Percentiles rank a stretch among this genome's conserved stretches.
Evolutionary conservation across 2,797 vertebrate species (phyloP).

Genomic region (Lutjanus campechanus): DNA sequence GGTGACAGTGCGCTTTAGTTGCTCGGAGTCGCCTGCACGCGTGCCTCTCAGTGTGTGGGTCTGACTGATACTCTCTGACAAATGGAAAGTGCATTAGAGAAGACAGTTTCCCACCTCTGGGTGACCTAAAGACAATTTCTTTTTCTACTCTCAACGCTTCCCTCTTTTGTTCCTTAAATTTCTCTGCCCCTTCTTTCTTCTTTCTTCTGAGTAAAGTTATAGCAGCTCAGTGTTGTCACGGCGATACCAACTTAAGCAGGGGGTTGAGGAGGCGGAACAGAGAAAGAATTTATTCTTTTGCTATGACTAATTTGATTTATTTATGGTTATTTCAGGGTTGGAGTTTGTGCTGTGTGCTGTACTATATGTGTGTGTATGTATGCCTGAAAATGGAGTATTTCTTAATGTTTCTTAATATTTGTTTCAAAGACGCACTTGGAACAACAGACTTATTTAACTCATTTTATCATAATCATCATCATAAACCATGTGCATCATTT

Average conservation of each 20-base stretch:
- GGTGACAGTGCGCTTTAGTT: slow-evolving; percentile 46
- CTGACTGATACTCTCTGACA: slow-evolving; percentile 67
- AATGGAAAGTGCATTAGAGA: slow-evolving; percentile 76
- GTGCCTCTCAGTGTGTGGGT: slow-evolving; percentile 14
- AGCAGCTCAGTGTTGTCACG: slow-evolving; percentile 21
- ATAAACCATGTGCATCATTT: slow-evolving; percentile 10
- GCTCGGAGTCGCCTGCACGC: slow-evolving; percentile 25
- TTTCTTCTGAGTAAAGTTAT: slow-evolving; percentile 17
- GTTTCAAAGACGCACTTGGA: neutral
- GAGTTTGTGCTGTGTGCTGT: neutral
- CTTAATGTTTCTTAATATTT: neutral
- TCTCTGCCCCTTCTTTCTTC: neutral
- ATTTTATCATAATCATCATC: slow-evolving; percentile 15
- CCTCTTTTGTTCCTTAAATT: slow-evolving; percentile 30
- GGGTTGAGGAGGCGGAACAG: neutral
- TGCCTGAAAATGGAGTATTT: neutral
- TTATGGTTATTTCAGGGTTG: neutral
- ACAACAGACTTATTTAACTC: slow-evolving; percentile 11
- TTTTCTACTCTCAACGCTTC: slow-evolving; percentile 28
- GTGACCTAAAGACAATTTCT: slow-evolving; percentile 58
- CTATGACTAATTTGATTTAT: slow-evolving; percentile 13
- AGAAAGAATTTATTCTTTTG: neutral
- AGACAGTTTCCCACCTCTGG: slow-evolving; percentile 66
- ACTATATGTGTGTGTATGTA: neutral
- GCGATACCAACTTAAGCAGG: neutral